Base-by-base conservation (phyloP, 2,888 invertebrate genomes). In the Drosophila recens region DNA sequence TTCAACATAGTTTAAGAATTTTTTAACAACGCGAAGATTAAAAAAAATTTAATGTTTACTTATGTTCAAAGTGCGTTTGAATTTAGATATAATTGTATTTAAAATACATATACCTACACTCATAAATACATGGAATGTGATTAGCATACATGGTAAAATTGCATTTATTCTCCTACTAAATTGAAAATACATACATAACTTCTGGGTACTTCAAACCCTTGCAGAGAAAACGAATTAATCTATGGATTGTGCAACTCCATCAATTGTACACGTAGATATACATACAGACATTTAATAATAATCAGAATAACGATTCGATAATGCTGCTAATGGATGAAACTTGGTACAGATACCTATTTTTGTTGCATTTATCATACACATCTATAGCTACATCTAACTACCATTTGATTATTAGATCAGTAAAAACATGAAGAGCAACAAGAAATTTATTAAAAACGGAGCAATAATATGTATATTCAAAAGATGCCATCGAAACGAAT, bases 21-120 rank as follows among this genome's bases (percentile, higher is more conserved):
- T 65, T 49, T 65, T 76, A 75, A 71, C 61, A 77, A 76, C 72
- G 52, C 45, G 61, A 72, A 72, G 61, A 62, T 40, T 72, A 17
- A 57, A 30, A 42, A 54, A 53, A 46, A 63, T 59, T 52, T 42
- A 64, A 27, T n/a, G 9, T 56, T 48, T 62, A 58, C 57, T 58
- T 75, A 57, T 75, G n/a, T 53, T 46, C n/a, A 67, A 51, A 70
- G 71, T 64, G 64, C 38, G 20, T 34, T 59, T 70, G n/a, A 59
- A 70, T 63, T 33, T 43, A 43, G 46, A 43, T 54, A 51, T 27
- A 58, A 42, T 62, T 53, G 51, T 40, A 52, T 57, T 74, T 56
- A 33, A 70, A 74, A 53, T 68, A 33, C 63, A 68, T 20, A 57
- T 54, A 62, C 43, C 45, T 54, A 40, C 17, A 59, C n/a, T 49